A percentile compares a stretch with the other conserved stretches of the same genome.
Conservation (phyloP, 2,888 invertebrate species). For the Esperia sulphurella region DNA sequence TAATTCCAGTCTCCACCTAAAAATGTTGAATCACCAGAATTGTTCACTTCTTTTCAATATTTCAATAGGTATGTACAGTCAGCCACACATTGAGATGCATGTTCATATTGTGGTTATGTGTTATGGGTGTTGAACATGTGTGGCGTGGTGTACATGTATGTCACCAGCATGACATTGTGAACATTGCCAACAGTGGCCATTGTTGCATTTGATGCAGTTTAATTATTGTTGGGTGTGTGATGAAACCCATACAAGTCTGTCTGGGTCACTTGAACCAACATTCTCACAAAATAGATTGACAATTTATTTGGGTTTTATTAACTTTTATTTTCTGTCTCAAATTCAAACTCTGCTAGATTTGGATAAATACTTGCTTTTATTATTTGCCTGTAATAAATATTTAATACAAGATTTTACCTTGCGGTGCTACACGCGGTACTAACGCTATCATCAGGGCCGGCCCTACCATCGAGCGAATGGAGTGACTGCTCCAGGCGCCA, state of each 20-base stretch:
- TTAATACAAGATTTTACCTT: no score
- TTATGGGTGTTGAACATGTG: background rate
- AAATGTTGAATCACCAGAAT: constrained; percentile 42
- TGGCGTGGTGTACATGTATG: constrained; percentile 25
- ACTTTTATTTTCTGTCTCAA: no score
- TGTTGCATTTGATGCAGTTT: constrained; percentile 43
- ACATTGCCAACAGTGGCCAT: constrained; percentile 29
- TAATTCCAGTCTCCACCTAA: constrained; percentile 37
- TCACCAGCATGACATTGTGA: constrained; percentile 26
- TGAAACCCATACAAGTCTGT: constrained; percentile 11
- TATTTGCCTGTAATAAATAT: no score
- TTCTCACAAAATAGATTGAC: no score
- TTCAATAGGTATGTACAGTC: constrained; percentile 19
- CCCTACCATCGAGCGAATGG: no score
- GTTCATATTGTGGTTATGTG: background rate
- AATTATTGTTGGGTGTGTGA: constrained; percentile 35
- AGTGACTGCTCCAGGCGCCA: no score
- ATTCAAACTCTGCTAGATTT: no score
- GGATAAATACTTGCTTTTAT: no score
- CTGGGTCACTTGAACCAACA: background rate
- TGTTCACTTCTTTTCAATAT: constrained; percentile 41
- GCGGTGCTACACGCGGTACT: no score
- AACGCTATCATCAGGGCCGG: no score
- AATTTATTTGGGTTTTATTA: no score
- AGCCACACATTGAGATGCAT: constrained; percentile 1